Evolutionary conservation across 2,797 vertebrate genomes (phyloP).

Genomic region (Phoeniculus purpureus): DNA sequence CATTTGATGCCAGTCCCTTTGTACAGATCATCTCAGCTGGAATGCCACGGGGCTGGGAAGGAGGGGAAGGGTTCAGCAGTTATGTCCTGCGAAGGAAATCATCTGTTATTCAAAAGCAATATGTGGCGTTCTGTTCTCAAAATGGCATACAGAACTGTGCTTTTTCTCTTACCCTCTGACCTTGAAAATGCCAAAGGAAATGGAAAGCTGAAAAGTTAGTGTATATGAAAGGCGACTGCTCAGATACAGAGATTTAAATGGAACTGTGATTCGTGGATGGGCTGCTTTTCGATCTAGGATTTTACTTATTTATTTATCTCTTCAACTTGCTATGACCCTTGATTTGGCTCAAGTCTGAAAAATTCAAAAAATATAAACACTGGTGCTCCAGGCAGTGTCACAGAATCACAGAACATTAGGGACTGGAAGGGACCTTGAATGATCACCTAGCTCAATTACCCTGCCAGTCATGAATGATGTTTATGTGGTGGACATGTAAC

Average conservation of each 20-base stretch:
- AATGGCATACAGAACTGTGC: neutral
- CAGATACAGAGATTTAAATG: neutral
- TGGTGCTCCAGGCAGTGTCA: neutral
- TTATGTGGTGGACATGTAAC: neutral
- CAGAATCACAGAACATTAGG: no score
- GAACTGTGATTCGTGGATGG: neutral
- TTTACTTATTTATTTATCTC: neutral
- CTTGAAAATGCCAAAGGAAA: constrained; percentile 49
- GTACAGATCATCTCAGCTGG: constrained; percentile 74
- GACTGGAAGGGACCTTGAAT: no score
- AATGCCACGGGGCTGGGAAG: constrained; percentile 17
- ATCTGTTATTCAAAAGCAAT: constrained; percentile 56
- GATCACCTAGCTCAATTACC: no score
- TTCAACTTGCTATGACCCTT: neutral
- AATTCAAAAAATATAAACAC: neutral
- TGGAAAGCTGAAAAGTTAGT: neutral
- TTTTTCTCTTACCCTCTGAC: constrained; percentile 39
- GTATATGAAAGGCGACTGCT: neutral
- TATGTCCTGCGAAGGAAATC: constrained; percentile 52
- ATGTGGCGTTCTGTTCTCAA: constrained; percentile 20
- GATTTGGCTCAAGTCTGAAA: neutral
- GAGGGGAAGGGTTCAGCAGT: constrained; percentile 33
- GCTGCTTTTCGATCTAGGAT: neutral
- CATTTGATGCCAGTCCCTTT: constrained; percentile 62
- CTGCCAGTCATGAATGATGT: neutral